These are phyloP conservation scores for Bovichtus variegatus DNA, from an alignment of 2,797 vertebrate genomes.

Conservation along the genomic window DNA sequence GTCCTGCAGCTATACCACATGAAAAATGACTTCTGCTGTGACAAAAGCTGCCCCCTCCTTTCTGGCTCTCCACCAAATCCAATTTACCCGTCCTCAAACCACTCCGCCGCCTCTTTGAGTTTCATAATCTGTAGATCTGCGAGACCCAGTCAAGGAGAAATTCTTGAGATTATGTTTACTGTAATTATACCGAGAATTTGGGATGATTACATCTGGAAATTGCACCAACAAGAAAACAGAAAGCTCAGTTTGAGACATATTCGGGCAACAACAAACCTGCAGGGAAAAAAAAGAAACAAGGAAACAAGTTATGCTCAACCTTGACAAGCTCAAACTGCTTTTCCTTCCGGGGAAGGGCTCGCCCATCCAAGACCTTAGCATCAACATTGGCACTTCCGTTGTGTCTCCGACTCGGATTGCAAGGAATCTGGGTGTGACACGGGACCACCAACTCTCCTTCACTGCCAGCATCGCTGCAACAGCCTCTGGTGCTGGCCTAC, in stretches of 20 bases:
- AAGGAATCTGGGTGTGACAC: too few relatives aligned
- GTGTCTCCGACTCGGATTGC: too few relatives aligned
- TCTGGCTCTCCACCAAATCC: constrained; percentile 48
- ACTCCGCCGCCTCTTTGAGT: constrained; percentile 20
- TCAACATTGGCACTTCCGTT: too few relatives aligned
- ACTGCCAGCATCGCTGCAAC: too few relatives aligned
- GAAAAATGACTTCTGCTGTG: constrained; percentile 48
- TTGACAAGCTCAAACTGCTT: too few relatives aligned
- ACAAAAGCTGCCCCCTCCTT: constrained; percentile 47
- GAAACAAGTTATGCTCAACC: too few relatives aligned
- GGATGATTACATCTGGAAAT: constrained; percentile 20
- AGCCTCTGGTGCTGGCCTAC: too few relatives aligned
- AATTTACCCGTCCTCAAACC: constrained; percentile 55
- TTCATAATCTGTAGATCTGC: constrained; percentile 36
- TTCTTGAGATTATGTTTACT: constrained; percentile 2
- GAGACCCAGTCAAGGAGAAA: constrained; percentile 14
- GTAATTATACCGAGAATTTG: constrained; percentile 15
- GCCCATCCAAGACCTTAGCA: too few relatives aligned
- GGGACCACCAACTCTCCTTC: too few relatives aligned
- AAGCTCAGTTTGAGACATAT: constrained; percentile 17
- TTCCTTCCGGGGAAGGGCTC: too few relatives aligned
- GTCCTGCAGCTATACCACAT: constrained; percentile 46
- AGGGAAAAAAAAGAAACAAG: too few relatives aligned
- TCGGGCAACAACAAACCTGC: background rate
- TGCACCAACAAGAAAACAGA: constrained; percentile 1